Percentiles rank a stretch among this genome's conserved stretches.
phyloP scores from a whole-genome alignment of 2,797 vertebrate species.

The Danio albolineatus region DNA sequence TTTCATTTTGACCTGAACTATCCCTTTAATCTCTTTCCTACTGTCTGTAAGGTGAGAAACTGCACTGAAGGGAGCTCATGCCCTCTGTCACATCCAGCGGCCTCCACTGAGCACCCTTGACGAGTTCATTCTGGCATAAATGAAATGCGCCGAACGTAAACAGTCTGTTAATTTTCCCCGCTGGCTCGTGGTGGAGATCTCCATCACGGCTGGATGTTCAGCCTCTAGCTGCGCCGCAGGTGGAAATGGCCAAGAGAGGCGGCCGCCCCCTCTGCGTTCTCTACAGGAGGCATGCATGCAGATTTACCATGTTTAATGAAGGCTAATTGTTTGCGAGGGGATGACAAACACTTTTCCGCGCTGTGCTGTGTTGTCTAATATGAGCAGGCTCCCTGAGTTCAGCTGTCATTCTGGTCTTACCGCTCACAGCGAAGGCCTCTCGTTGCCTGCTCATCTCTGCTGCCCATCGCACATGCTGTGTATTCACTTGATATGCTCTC shows the following conservation, averaged over 20 bases:
- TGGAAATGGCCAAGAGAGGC: slow-evolving; percentile 30
- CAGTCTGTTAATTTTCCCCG: slow-evolving; percentile 65
- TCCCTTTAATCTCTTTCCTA: not conserved
- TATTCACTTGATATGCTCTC: not conserved
- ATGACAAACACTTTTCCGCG: slow-evolving; percentile 51
- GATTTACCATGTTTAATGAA: slow-evolving; percentile 61
- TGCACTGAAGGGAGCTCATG: slow-evolving; percentile 62
- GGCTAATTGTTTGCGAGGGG: slow-evolving; percentile 62
- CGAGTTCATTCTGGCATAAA: slow-evolving; percentile 64
- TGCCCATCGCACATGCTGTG: not conserved
- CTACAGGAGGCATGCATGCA: slow-evolving; percentile 47
- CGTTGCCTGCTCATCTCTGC: slow-evolving; percentile 35
- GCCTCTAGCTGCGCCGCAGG: slow-evolving; percentile 52
- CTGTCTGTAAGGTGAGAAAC: slow-evolving; percentile 61
- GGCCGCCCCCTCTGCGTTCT: slow-evolving; percentile 39
- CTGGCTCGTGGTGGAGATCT: slow-evolving; percentile 44
- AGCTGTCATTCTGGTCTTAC: slow-evolving; percentile 52
- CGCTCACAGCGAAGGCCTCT: slow-evolving; percentile 44
- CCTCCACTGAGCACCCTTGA: slow-evolving; percentile 53
- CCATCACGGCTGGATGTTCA: slow-evolving; percentile 52
- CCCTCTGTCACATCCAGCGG: slow-evolving; percentile 61
- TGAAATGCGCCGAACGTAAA: slow-evolving; percentile 64
- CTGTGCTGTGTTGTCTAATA: slow-evolving; percentile 33
- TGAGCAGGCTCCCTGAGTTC: slow-evolving; percentile 50
- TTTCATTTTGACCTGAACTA: too few relatives aligned